A percentile compares a stretch with the other conserved stretches of the same genome.
Conservation (phyloP, 2,797 vertebrate species). For the Neomorphus geoffroyi region DNA sequence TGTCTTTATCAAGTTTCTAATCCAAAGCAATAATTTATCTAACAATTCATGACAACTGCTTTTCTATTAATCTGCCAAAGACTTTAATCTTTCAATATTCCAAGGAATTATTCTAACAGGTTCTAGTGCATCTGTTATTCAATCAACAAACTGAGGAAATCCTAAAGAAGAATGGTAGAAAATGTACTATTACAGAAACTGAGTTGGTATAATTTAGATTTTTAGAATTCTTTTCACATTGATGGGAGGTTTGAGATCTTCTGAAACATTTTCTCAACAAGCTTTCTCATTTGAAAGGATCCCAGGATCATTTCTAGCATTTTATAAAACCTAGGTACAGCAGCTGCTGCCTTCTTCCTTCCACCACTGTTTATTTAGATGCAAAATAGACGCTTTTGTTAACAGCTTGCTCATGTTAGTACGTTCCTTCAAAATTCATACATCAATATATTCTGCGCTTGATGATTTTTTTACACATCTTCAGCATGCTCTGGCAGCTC, state of each 20-base stretch:
- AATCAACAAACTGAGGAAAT: not conserved
- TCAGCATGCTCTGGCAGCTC: not conserved
- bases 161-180: not conserved
- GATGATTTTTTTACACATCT: not conserved
- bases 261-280: not conserved
- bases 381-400: not conserved
- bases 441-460: not conserved
- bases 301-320: not conserved
- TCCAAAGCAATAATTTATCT: constrained; percentile 40
- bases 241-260: not conserved
- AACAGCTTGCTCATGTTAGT: not conserved
- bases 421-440: not conserved
- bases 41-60: not conserved
- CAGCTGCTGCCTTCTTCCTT: not conserved
- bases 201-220: not conserved
- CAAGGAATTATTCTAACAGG: not conserved
- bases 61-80: constrained; percentile 18
- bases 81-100: constrained; percentile 28
- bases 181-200: not conserved
- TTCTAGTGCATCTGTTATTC: not conserved
- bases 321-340: not conserved
- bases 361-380: not conserved
- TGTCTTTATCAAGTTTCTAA: constrained; percentile 22
- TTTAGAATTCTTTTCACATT: not conserved
- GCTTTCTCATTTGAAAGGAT: not conserved